Evolutionary conservation across 2,888 invertebrate species (phyloP), one percentile per base, ranked within the genome.

Genomic region (Parnassius glacialis): DNA sequence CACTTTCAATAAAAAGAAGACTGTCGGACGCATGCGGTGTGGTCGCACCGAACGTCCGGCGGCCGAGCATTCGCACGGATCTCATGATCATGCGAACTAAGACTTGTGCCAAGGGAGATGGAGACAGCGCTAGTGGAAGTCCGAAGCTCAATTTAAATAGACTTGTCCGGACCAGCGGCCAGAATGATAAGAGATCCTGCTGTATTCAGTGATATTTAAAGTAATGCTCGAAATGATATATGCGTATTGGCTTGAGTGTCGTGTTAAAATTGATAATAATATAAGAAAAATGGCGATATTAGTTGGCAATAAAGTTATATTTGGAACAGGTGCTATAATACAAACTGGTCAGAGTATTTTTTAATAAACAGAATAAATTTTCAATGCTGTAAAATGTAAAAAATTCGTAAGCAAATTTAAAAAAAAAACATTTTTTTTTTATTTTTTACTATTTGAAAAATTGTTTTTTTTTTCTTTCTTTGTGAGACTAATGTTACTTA

Each of bases 21-120:
- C 87, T 97, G 70, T 97, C 96, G 68, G 97, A 97, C 77, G 97
- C 97, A 1, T 97, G 96, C 76, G 97, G 97, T 5, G 96, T 97
- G 9, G 96, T 97, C 20, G 96, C 96, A n/a, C 96, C 97, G 2
- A 97, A 97, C 78, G 97, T 96, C 0, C 92, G 97, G 58, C 92
- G 97, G 53, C 97, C 97, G 44, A 96, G 96, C 83, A 96, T 97
- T 69, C 93, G 97, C 66, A 97, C 97, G 9, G 97, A 97, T 82
- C 92, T 97, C 70, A 95, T 97, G 94, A 95, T 96, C 74, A 96
- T 97, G 94, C 94, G 96, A 82, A 95, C 95, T 70, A 96, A 96
- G 89, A 95, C 96, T 65, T 94, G 95, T 89, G 94, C 94, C 74
- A 92, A 94, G 83, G 94, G 94, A 20, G 95, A 95, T 65, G 93